These are phyloP conservation scores for Cistogaster globosa DNA, from an alignment of 2,888 invertebrate genomes.

Conservation along the genomic window DNA sequence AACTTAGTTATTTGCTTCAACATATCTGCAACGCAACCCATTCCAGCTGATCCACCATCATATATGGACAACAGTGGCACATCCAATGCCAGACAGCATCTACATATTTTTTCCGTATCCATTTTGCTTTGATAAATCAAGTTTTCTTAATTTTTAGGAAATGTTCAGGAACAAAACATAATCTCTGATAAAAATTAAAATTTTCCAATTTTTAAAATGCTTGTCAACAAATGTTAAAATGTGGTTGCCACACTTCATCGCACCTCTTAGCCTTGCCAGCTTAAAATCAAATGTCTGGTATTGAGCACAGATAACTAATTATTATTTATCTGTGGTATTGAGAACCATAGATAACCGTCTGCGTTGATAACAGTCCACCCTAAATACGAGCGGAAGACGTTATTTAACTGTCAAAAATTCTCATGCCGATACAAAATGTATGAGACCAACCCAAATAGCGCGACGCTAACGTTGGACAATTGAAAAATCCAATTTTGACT, in stretches of 20 bases:
- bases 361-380: too few species aligned
- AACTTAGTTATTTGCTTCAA: constrained; percentile 76
- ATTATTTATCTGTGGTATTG: too few species aligned
- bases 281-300: too few species aligned
- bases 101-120: constrained; percentile 80
- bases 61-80: constrained; percentile 80
- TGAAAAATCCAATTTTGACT: too few species aligned
- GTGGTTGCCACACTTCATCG: neutral
- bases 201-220: neutral
- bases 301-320: too few species aligned
- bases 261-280: too few species aligned
- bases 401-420: too few species aligned
- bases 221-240: neutral
- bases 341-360: too few species aligned
- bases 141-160: neutral
- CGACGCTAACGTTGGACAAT: too few species aligned
- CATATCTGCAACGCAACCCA: constrained; percentile 80
- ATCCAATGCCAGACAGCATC: constrained; percentile 79
- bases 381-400: too few species aligned
- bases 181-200: neutral
- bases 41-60: constrained; percentile 74
- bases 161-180: neutral
- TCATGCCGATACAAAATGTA: too few species aligned
- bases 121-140: constrained; percentile 59
- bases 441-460: too few species aligned